Base-by-base conservation (phyloP, 2,797 vertebrate species). In the Coccyzus lansbergi region DNA sequence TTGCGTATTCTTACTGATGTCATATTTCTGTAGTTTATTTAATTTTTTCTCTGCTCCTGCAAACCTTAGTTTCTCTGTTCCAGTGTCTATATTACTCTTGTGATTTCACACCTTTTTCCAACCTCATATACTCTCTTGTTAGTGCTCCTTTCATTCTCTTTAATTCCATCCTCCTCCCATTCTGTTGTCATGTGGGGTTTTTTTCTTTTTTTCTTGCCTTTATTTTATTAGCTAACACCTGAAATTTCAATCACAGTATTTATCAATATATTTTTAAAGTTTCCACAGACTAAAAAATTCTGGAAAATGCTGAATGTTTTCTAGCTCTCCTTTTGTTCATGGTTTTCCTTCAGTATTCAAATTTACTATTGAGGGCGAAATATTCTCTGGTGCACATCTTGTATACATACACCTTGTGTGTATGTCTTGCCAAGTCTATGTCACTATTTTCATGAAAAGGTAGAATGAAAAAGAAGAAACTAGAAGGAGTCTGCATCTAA, bases 381-480 rank as follows among this genome's bases (percentile, higher is more conserved):
- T 46, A 34, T 52, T 76, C 29, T 88, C 10, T 79, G 28, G 56
- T 53, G 4, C 15, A 22, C 15, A 28, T 31, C 3, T 25, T 69
- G 7, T 21, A 24, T 26, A 4, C 18, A 9, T 31, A 2, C 2
- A 0, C 16, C n/a, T 6, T 21, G 4, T 74, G 14, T 10, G 4
- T 36, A 11, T 24, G 6, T 60, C 20, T 64, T 89, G 25, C 8
- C 25, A 52, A 59, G 26, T 21, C 4, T 11, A 21, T 16, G 8
- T 75, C 40, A 51, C 5, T 25, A 18, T 53, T 65, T 92, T 80
- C 2, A 48, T 65, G 34, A 51, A 93, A 76, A 4, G 4, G 40
- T 46, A n/a, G 34, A 87, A 85, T 18, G 36, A 68, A 79, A 60
- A 74, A 3, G 26, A 49, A 71, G 12, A 55, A 4, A 21, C 7